Conservation (phyloP, 2,888 invertebrate species). For the Drosophila incognita region DNA sequence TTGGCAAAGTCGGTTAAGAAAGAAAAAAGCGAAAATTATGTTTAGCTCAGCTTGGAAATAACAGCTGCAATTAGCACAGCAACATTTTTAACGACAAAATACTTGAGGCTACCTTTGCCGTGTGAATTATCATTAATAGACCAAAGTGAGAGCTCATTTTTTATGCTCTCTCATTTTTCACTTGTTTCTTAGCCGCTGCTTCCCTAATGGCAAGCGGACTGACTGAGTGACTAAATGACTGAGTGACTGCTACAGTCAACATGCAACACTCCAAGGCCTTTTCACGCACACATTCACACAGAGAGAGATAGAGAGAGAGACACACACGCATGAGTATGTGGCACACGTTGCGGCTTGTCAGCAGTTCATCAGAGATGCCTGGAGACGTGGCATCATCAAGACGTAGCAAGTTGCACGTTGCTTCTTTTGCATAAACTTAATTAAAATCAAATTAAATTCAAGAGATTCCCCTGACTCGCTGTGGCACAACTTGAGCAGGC, state of each 20-base stretch:
- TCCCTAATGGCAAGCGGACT: conserved; percentile 57
- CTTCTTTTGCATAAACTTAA: conserved; percentile 56
- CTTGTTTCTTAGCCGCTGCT: conserved; percentile 25
- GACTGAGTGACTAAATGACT: conserved; percentile 7
- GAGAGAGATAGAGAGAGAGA: not conserved
- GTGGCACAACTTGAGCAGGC: not conserved
- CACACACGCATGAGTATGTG: not conserved
- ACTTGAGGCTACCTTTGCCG: conserved; percentile 51
- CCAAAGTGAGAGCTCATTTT: conserved; percentile 65
- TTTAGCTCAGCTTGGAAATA: conserved; percentile 50
- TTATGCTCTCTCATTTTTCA: conserved; percentile 7
- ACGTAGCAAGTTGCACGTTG: conserved; percentile 1
- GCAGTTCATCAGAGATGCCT: conserved; percentile 48
- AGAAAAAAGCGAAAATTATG: conserved; percentile 32
- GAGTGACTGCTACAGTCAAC: conserved; percentile 6
- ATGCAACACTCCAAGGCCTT: conserved; percentile 48
- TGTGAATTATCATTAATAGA: conserved; percentile 78
- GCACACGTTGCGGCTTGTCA: conserved; percentile 24
- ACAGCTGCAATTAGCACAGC: conserved; percentile 68
- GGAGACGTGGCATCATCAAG: conserved; percentile 24
- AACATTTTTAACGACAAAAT: conserved; percentile 68
- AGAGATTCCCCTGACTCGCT: conserved; percentile 35
- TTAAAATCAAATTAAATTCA: conserved; percentile 70
- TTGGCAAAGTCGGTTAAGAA: conserved; percentile 52
- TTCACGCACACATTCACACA: not conserved